Evolutionary conservation across 2,888 invertebrate species (phyloP), one percentile per base, ranked within the genome.

Genomic region (Venusia cambrica): DNA sequence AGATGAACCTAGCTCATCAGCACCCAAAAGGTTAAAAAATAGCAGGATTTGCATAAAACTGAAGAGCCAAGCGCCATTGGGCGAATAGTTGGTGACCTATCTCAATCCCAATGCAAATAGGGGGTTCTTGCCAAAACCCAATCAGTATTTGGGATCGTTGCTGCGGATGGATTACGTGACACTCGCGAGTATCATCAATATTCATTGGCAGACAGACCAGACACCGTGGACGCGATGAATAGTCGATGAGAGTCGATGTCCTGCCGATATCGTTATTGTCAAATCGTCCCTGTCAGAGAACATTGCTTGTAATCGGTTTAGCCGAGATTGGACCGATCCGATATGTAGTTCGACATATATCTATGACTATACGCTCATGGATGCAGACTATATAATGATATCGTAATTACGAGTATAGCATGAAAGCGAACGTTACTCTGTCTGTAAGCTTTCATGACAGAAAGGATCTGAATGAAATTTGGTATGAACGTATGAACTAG

Each of bases 201-300:
- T 83, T 75, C 75, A 83, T 83, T 68, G 68, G 57, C 45, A 54
- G 61, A n/a, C n/a, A n/a, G n/a, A n/a, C n/a, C n/a, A n/a, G n/a
- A 58, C 54, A 54, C 55, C 55, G 54, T 52, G 55, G 64, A 53
- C 65, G 63, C 68, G 64, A 73, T 75, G 80, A 75, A 77, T 76
- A 75, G 72, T 63, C 73, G 72, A 77, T 71, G 72, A 73, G 67
- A 51, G 52, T 54, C 54, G 58, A 44, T 37, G 42, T 34, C 31
- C 41, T 34, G 19, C 26, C 38, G 40, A 45, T 40, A 44, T 41
- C 42, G 49, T 43, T 49, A 48, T 31, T 42, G 37, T 36, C 38
- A 31, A 34, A 45, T 38, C 35, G 33, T 20, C 22, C 32, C 21
- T 34, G 41, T 16, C 31, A 24, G 31, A 19, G 17, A 27, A 22